Evolutionary conservation across 2,797 vertebrate genomes (phyloP).

Genomic region (Neopelma chrysocephalum): DNA sequence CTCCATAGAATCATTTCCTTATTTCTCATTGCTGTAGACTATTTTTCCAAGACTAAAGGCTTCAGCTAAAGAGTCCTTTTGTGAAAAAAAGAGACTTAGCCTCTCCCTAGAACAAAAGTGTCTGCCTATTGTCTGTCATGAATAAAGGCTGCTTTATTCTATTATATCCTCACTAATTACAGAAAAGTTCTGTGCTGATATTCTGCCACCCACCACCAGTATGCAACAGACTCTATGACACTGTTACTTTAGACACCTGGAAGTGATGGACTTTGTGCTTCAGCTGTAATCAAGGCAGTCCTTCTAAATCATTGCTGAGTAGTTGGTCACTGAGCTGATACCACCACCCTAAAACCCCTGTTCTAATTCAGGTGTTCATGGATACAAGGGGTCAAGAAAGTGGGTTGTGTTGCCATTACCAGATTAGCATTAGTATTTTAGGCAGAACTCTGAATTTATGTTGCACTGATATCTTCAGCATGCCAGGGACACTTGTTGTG

Average conservation of each 20-base stretch:
- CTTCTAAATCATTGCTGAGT: neutral
- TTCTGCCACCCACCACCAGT: neutral
- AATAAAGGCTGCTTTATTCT: neutral
- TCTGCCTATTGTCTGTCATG: neutral
- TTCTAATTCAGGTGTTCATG: neutral
- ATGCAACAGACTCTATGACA: neutral
- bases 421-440: neutral
- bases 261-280: neutral
- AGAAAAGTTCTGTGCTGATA: neutral
- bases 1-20: neutral
- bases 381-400: neutral
- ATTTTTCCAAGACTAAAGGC: neutral
- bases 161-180: neutral
- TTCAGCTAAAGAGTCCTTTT: constrained; percentile 17
- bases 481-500: neutral
- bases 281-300: neutral
- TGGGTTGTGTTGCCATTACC: neutral
- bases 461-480: neutral
- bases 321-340: neutral
- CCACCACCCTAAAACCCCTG: neutral
- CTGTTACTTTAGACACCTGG: neutral
- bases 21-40: neutral
- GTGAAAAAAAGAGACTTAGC: neutral
- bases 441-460: neutral
- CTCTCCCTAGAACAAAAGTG: neutral